These are phyloP conservation scores for Napeogenes sylphis DNA, from an alignment of 2,888 invertebrate species.

Conservation along the genomic window DNA sequence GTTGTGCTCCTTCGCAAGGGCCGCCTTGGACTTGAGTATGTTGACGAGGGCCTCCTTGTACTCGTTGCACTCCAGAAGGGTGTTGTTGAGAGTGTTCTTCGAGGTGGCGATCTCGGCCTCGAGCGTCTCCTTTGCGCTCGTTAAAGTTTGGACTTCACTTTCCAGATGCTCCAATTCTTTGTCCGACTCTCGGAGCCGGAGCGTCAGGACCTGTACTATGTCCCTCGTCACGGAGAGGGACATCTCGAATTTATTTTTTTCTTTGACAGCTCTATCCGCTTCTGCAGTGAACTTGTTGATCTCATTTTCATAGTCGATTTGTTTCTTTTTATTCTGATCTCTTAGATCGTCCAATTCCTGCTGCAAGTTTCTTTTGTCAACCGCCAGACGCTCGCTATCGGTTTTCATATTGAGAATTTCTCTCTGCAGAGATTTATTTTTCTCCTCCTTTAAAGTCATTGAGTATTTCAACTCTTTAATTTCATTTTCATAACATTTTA, in stretches of 20 bases:
- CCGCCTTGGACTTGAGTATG: conserved; percentile 69
- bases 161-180: conserved; percentile 77
- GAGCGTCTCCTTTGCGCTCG: conserved; percentile 53
- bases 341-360: conserved; percentile 55
- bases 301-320: conserved; percentile 64
- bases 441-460: conserved; percentile 51
- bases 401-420: conserved; percentile 52
- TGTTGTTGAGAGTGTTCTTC: conserved; percentile 58
- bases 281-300: conserved; percentile 64
- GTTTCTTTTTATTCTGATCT: conserved; percentile 57
- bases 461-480: conserved; percentile 55
- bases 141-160: conserved; percentile 54
- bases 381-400: conserved; percentile 48
- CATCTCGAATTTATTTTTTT: conserved; percentile 77
- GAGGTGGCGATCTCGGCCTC: conserved; percentile 57
- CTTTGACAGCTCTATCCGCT: conserved; percentile 63
- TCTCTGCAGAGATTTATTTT: conserved; percentile 47
- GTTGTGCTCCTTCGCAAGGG: conserved; percentile 65
- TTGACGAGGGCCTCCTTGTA: conserved; percentile 71
- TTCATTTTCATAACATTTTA: conserved; percentile 57
- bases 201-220: conserved; percentile 78
- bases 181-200: conserved; percentile 77
- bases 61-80: conserved; percentile 64
- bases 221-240: conserved; percentile 78
- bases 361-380: conserved; percentile 46